Base-by-base conservation (phyloP, 1,140 invertebrate genomes). In the Macrotrachela quadricornifera region DNA sequence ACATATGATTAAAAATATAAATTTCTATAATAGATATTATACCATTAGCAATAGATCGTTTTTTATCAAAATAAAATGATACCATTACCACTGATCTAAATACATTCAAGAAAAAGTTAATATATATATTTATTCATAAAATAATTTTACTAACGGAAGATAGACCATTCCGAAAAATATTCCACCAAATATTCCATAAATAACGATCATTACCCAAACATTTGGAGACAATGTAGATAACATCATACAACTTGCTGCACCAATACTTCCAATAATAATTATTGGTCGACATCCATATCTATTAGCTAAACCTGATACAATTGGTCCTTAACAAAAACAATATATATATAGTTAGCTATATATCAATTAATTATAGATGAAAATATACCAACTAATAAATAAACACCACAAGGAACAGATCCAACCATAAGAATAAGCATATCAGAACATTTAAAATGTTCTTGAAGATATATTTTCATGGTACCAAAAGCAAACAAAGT, bases 11-110 rank as follows among this genome's bases (percentile, higher is more conserved):
- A 4, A 30, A 8, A 30, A 30, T 2, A 4, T 30, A 30, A 2
- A 30, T 30, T 30, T 30, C 8, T 4, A 4, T 30, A 2, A 30
- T 30, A 4, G 66, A 55, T 1, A 83, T 82, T 43, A 91, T 79
- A 16, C 86, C 86, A 0, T 85, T 90, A 0, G 87, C 85, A 49
- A 91, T 70, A 1, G 84, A 84, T 51, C 86, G 71, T 76, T 82
- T 84, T 68, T 80, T 80, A 66, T 88, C 84, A 69, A 91, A 92
- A 74, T 90, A 92, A 70, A 85, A 85, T 10, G 83, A 83, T 2
- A 86, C 80, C 6, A 82, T 82, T 58, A 91, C 79, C 39, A 90
- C 82, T 8, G 85, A 85, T 0, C 21, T 30, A 30, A 30, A 30
- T 4, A 30, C 3, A 30, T 4, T 30, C 21, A 8, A 30, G n/a